Percentiles rank a stretch among this genome's conserved stretches.
Conservation (phyloP, 2,113 vertebrate genomes). For the Datnioides undecimradiatus region DNA sequence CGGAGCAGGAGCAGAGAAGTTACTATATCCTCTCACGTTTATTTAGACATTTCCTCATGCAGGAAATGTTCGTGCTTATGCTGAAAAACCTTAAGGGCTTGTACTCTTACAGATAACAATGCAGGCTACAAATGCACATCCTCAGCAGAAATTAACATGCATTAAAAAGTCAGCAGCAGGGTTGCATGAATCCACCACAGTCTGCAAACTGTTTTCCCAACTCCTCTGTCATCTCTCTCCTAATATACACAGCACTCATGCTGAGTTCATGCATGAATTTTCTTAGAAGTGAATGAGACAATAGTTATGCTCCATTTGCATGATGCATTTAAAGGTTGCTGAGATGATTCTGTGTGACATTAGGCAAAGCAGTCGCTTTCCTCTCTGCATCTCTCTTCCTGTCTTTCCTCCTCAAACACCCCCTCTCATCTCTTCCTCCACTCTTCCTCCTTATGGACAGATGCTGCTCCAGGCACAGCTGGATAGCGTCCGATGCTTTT, state of each 20-base stretch:
- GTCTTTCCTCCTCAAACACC: constrained; percentile 28
- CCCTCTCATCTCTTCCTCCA: constrained; percentile 42
- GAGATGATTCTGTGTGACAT: constrained; percentile 65
- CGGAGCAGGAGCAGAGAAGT: background rate
- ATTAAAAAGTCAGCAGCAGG: constrained; percentile 67
- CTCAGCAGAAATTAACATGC: constrained; percentile 68
- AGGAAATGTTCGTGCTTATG: constrained; percentile 42
- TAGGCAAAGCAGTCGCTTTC: constrained; percentile 46
- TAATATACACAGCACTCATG: background rate
- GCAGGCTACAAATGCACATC: constrained; percentile 44
- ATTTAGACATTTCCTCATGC: constrained; percentile 32
- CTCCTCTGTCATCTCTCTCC: constrained; percentile 35
- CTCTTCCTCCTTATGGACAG: constrained; percentile 61
- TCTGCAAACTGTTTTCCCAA: constrained; percentile 42
- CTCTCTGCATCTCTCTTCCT: constrained; percentile 35
- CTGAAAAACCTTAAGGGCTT: constrained; percentile 47
- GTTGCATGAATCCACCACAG: constrained; percentile 35
- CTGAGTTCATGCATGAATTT: constrained; percentile 17
- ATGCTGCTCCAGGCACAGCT: constrained; percentile 78
- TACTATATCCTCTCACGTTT: constrained; percentile 8
- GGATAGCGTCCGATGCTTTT: constrained; percentile 66
- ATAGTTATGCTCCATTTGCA: constrained; percentile 73
- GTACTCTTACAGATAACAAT: constrained; percentile 50
- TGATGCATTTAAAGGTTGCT: constrained; percentile 56
- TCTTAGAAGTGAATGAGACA: constrained; percentile 43